Evolutionary conservation across 1,140 invertebrate species (phyloP), one percentile per base, ranked within the genome.

Genomic region (Venturia canescens): DNA sequence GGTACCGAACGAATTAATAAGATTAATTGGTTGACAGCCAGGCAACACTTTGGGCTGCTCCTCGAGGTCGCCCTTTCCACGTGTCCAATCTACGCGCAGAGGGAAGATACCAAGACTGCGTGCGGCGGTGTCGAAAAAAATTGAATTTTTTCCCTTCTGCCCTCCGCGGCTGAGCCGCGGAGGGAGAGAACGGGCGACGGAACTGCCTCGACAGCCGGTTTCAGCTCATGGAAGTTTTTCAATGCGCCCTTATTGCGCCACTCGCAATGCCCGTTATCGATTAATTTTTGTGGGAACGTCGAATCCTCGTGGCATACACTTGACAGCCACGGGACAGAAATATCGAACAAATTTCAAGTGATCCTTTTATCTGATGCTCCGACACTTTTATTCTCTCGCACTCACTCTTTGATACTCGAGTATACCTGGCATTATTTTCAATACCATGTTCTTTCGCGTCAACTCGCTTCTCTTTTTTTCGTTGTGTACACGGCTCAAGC

Each of bases 1-100:
- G 81, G 72, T 74, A 79, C 83, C 82, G 84, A 87, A 89, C 88
- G 88, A 90, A 90, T 90, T 90, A 90, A 90, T 90, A 90, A 90
- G 89, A 90, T 90, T 90, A 90, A 90, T 90, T 89, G 88, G 88
- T 88, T 88, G 89, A 89, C 88, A 89, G 86, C 84, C 85, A 79
- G 85, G 86, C 89, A 90, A 89, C 86, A 87, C 84, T 90, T 89
- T 89, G 80, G 84, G 70, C 83, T 66, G 11, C 60, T 63, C 27
- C 23, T 50, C 38, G 71, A 57, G 18, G 78, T 72, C 78, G 60
- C 78, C 72, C 79, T 72, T 48, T 53, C 29, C 34, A 27, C 74
- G 38, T 60, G 83, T 83, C 80, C 77, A 79, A 66, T 75, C 72
- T 27, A 69, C 44, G 27, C 70, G 80, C 84, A 78, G 27, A 38